Evolutionary conservation across 2,888 invertebrate species (phyloP), one percentile per base, ranked within the genome.

Genomic region (Eumerus sabulonum): DNA sequence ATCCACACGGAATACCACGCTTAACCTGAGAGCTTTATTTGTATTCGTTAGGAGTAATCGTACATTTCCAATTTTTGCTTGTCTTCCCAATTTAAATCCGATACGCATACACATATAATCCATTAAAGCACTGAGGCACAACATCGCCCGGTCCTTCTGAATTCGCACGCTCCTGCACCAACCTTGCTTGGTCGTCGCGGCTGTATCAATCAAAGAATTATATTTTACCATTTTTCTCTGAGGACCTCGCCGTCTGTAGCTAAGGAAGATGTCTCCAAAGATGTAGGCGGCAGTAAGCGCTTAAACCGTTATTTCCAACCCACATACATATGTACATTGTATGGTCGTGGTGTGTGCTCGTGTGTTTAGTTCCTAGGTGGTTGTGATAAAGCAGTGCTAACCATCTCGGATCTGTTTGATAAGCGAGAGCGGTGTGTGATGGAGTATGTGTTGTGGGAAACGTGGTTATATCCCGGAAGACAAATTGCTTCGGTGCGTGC

Each of bases 401-500:
- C 36, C 62, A 66, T 57, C 66, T 47, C 45, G 47, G 57, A 63
- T 63, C 36, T 16, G 42, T 18, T 62, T 50, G 27, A 27, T 27
- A 27, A 7, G 27, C 27, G 27, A 27, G 27, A 27, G 35, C n/a
- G n/a, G n/a, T 42, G 16, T 35, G 18, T 40, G 38, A n/a, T 45
- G 27, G 16, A 19, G 36, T 60, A 16, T 56, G 38, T 44, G 47
- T 19, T 51, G 50, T 42, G 36, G 74, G 53, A 54, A 53, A 59
- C 51, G 57, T 9, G 67, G 54, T 48, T 72, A 60, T 70, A 74
- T 64, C 62, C 74, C 54, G 19, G 60, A 60, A 79, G 74, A 79
- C 79, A 74, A 79, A 79, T 79, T 73, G 79, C 74, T 50, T 45
- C 79, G 17, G 68, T 70, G 79, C 79, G 79, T 79, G 79, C 79